phyloP scores from a whole-genome alignment of 2,797 vertebrate species.

The Tragelaphus oryx region DNA sequence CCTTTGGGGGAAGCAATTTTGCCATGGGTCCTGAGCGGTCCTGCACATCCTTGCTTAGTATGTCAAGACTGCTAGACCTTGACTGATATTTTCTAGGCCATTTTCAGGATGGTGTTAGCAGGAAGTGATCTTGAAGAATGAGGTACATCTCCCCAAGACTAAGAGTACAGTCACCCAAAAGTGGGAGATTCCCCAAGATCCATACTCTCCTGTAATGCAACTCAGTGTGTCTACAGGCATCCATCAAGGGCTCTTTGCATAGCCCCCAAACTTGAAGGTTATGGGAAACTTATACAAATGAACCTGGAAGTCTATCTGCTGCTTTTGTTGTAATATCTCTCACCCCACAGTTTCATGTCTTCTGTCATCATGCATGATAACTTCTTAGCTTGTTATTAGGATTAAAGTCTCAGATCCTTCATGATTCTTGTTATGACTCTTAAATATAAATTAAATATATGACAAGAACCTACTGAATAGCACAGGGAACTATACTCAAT shows the following conservation, averaged over 20 bases:
- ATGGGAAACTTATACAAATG: background rate
- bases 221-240: background rate
- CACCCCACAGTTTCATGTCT: background rate
- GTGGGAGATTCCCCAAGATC: background rate
- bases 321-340: background rate
- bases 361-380: background rate
- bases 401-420: background rate
- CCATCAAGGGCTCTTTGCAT: background rate
- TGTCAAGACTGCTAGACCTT: background rate
- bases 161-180: background rate
- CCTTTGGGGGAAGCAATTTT: background rate
- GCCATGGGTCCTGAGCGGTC: fast-evolving
- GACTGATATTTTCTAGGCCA: background rate
- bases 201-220: background rate
- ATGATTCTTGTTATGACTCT: background rate
- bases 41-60: background rate
- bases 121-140: background rate
- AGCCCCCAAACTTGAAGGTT: no score
- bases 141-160: background rate
- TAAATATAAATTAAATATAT: background rate
- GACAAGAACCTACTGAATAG: background rate
- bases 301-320: background rate
- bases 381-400: background rate
- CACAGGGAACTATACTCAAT: background rate
- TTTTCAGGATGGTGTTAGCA: background rate